Percentiles rank a stretch among this genome's conserved stretches.
Conservation (phyloP, 2,888 invertebrate species). For the Limnephilus lunatus region DNA sequence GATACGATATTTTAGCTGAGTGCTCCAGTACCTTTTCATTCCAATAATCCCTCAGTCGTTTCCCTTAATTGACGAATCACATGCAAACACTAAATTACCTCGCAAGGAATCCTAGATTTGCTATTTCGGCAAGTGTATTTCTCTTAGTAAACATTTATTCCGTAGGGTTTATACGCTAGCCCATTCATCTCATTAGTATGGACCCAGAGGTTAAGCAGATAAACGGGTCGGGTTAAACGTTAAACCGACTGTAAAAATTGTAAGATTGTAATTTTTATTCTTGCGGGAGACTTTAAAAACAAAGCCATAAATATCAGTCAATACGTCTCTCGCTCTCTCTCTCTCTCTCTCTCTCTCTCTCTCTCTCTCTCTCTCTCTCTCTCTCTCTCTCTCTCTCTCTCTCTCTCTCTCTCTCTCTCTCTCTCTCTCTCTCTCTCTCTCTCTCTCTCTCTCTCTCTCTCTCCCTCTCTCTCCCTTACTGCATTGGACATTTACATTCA, state of each 20-base stretch:
- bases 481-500: background rate
- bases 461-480: background rate
- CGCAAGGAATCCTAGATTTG: background rate
- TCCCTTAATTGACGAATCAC: constrained; percentile 27
- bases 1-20: constrained; percentile 11
- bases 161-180: background rate
- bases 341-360: background rate
- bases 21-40: constrained; percentile 21
- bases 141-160: constrained; percentile 18
- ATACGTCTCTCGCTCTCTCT: background rate
- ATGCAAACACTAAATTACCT: constrained; percentile 30
- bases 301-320: background rate
- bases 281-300: background rate
- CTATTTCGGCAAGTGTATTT: constrained; percentile 12
- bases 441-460: no score
- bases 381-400: background rate
- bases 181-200: background rate
- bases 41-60: background rate
- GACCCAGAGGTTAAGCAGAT: background rate
- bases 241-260: background rate
- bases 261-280: background rate
- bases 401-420: background rate
- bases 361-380: background rate
- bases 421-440: background rate
- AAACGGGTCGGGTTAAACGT: background rate